Base-by-base conservation (phyloP, 2,113 vertebrate genomes). In the Ptychochromis oligacanthus region DNA sequence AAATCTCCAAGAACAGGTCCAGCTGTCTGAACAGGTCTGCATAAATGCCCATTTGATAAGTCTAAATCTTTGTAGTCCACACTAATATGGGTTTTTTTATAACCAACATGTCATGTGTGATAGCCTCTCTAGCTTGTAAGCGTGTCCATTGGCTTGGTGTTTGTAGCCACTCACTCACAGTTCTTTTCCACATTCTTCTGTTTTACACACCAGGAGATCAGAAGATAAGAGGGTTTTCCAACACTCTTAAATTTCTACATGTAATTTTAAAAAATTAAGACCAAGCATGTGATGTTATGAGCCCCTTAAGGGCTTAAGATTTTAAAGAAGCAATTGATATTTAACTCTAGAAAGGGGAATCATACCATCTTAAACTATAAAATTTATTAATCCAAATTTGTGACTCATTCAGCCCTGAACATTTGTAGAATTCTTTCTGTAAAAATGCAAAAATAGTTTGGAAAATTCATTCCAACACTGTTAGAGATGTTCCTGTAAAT, bases 1-100 rank as follows among this genome's bases (percentile, higher is more conserved):
- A 93, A 97, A 96, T 83, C 96, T 99, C 72, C 95, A 96, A 82
- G 97, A 98, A 24, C 98, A 99, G 3, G 86, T 99, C 52, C 94
- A 94, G 60, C 93, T 97, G 78, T 94, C 92, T 61, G 96, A 95
- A 81, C 93, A 97, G 93, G 98, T 99, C 65, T 31, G 83, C 40
- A 85, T 12, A 14, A 52, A 24, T 54, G 10, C 52, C 12, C 24
- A 22, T 72, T 62, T 62, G 13, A 26, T 18, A 34, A 57, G 22
- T 24, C 56, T 24, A 10, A 55, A 31, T n/a, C 14, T 36, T 54
- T 61, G 13, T 24, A 59, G 49, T 24, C 14, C n/a, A 26, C 12
- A 70, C 2, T n/a, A 36, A 8, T 8, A 11, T 38, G 0, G 13
- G 17, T 46, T 67, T 65, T 34, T 18, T 5, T 22, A 6, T 26